Percentiles rank a stretch among this genome's conserved stretches.
These are phyloP conservation scores for Clarias macrocephalus DNA, from an alignment of 2,113 vertebrate species.

Conservation along the genomic window DNA sequence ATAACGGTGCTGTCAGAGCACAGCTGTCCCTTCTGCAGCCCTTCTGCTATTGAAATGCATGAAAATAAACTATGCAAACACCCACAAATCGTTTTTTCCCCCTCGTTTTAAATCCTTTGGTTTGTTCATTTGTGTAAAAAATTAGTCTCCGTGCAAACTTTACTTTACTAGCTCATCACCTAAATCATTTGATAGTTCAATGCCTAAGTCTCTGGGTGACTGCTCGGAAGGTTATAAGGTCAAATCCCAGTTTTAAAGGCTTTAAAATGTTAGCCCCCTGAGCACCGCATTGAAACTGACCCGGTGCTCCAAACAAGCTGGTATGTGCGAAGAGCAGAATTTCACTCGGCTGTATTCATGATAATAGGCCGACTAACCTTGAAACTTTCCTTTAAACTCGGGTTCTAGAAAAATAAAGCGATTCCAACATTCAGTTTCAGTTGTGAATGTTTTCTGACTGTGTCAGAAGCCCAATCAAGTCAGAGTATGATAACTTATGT, in stretches of 20 bases:
- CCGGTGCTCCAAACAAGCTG: not conserved
- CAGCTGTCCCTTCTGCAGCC: slow-evolving; percentile 39
- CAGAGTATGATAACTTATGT: not conserved
- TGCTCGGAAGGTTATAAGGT: not conserved
- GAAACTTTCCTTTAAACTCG: not conserved
- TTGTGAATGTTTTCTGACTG: not conserved
- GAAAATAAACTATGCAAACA: slow-evolving; percentile 60
- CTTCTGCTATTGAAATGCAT: slow-evolving; percentile 68
- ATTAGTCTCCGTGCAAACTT: not conserved
- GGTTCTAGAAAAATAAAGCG: not conserved
- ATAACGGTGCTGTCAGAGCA: slow-evolving; percentile 20
- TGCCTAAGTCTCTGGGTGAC: not conserved
- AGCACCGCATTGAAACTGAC: not conserved
- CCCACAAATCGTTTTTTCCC: slow-evolving; percentile 32
- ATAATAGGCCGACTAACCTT: not conserved
- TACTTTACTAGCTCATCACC: not conserved
- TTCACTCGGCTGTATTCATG: not conserved
- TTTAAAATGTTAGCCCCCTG: not conserved
- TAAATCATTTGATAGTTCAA: not conserved
- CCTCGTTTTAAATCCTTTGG: not conserved
- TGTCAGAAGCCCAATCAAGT: not conserved
- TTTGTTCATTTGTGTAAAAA: not conserved
- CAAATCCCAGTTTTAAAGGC: not conserved
- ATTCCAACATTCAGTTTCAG: not conserved
- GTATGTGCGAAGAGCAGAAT: not conserved